Evolutionary conservation across 2,113 vertebrate genomes (phyloP), one percentile per base, ranked within the genome.

Genomic region (Microcebus jonahi): DNA sequence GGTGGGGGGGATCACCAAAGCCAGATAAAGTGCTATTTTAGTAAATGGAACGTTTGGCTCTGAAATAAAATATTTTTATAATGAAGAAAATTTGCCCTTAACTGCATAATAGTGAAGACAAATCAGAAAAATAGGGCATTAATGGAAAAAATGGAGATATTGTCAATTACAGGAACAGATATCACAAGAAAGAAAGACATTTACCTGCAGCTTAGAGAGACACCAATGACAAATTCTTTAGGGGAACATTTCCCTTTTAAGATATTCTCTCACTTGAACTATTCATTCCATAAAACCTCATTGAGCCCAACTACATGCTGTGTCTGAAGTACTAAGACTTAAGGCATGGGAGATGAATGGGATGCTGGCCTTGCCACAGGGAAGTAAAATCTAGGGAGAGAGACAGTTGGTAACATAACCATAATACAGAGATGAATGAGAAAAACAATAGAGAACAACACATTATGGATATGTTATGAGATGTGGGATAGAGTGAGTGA

Each of bases 1-100:
- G 29, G 7, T 42, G 42, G 39, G 20, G 21, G 50, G 63, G 83
- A 76, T 80, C 67, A 55, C 39, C 84, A 93, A 79, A 92, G 82
- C 71, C 80, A 83, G 23, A 87, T 75, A 70, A 91, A 45, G 8
- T 79, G 31, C 88, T 88, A 82, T 68, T 86, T 97, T 63, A 97
- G 73, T 88, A 93, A 97, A 91, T 93, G 67, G 68, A 95, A 10
- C n/a, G 75, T 94, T 88, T 91, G 86, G 50, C 82, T 97, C 73
- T 80, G 75, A 94, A 31, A 86, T 36, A 18, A 67, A 96, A 80
- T 84, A 67, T 45, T 95, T 96, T 96, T 70, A 68, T 86, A 70
- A 87, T 70, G 18, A 95, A 88, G 63, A 92, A 91, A 73, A 81
- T 34, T 73, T 86, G 61, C 12, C 23, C 36, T 63, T 48, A 39